Percentiles rank a stretch among this genome's conserved stretches.
phyloP scores from a whole-genome alignment of 2,888 invertebrate genomes.

The Cepaea hortensis region DNA sequence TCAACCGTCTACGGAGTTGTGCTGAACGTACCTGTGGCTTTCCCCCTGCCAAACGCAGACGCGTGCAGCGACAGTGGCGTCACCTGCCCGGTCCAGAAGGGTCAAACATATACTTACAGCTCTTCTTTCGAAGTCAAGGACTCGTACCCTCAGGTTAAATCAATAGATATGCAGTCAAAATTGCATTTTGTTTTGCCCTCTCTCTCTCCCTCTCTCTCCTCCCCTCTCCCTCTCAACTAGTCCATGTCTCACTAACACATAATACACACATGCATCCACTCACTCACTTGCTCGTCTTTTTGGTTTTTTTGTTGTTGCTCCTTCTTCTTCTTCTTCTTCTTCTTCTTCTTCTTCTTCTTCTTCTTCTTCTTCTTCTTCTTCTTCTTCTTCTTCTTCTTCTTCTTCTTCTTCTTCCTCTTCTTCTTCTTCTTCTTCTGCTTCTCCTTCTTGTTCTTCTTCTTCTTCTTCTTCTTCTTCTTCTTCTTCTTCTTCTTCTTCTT shows the following conservation, averaged over 20 bases:
- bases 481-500: too few relatives aligned
- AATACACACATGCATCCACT: too few relatives aligned
- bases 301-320: too few relatives aligned
- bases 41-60: slow-evolving; percentile 84
- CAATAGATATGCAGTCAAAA: neutral
- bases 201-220: neutral
- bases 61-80: slow-evolving; percentile 81
- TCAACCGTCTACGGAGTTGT: slow-evolving; percentile 87
- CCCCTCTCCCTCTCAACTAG: neutral
- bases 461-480: neutral
- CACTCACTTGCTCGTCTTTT: too few relatives aligned
- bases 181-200: neutral
- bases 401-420: neutral
- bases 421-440: too few relatives aligned
- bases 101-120: slow-evolving; percentile 57
- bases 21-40: slow-evolving; percentile 84
- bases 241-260: neutral
- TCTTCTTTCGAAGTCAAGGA: slow-evolving; percentile 54
- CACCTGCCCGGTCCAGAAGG: slow-evolving; percentile 82
- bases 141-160: slow-evolving; percentile 63
- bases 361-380: too few relatives aligned
- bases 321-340: neutral
- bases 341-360: neutral
- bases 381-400: neutral
- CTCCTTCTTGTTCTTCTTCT: neutral